phyloP scores from a whole-genome alignment of 2,113 vertebrate species.

The Psophia crepitans region DNA sequence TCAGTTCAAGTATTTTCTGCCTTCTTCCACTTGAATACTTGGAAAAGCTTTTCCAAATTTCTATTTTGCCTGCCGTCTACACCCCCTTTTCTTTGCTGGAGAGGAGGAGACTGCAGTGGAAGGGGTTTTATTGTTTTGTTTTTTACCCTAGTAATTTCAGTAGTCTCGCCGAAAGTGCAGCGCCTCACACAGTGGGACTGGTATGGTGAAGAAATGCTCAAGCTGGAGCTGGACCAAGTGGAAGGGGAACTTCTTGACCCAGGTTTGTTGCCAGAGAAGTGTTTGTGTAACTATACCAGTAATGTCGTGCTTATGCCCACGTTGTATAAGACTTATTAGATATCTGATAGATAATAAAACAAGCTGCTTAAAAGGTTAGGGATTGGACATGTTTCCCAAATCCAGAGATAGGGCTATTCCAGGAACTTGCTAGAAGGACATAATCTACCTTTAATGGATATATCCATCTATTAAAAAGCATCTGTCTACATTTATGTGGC shows the following conservation, averaged over 20 bases:
- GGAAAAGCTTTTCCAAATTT: neutral
- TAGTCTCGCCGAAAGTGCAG: neutral
- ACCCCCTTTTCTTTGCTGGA: neutral
- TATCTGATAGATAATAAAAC: neutral
- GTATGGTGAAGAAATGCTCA: neutral
- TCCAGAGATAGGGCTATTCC: neutral
- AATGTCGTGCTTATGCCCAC: neutral
- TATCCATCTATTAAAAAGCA: neutral
- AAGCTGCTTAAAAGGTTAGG: neutral
- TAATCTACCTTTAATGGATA: neutral
- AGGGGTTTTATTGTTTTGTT: neutral
- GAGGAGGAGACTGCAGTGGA: neutral
- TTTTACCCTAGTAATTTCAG: neutral
- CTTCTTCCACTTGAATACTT: neutral
- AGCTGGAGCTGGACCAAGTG: neutral
- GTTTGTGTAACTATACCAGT: neutral
- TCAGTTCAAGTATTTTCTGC: neutral
- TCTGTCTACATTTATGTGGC: neutral
- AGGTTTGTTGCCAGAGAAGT: neutral
- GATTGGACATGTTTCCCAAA: neutral
- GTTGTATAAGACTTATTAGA: neutral
- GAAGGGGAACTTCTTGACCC: neutral
- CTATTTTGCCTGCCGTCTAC: neutral
- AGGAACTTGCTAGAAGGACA: neutral
- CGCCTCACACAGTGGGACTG: fast-evolving